Evolutionary conservation across 2,113 vertebrate genomes (phyloP).

Genomic region (Nanorana parkeri): DNA sequence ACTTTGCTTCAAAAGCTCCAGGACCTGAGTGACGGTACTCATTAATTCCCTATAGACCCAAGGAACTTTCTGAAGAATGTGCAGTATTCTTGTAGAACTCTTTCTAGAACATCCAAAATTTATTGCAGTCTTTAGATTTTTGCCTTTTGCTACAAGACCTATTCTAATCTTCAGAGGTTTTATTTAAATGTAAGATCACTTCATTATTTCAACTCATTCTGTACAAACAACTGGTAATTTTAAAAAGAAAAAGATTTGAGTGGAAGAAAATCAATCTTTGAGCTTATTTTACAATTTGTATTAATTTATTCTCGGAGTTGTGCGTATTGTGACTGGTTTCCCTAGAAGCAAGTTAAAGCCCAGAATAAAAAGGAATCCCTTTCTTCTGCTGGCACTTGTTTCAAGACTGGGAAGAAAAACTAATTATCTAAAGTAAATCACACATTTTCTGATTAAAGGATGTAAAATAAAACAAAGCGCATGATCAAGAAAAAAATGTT

Average conservation of each 20-base stretch:
- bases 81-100: not conserved
- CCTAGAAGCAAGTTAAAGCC: not conserved
- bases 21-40: not conserved
- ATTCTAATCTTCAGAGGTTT: not conserved
- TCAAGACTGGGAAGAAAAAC: constrained; percentile 28
- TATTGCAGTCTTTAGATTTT: not conserved
- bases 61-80: constrained; percentile 1
- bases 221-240: not conserved
- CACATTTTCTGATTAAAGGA: constrained; percentile 32
- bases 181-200: no score
- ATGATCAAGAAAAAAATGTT: constrained; percentile 24
- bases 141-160: not conserved
- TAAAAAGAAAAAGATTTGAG: not conserved
- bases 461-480: constrained; percentile 15
- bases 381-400: not conserved
- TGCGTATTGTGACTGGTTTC: not conserved
- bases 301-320: constrained; percentile 10
- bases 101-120: not conserved
- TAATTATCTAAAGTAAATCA: constrained; percentile 37
- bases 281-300: constrained; percentile 3
- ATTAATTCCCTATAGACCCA: not conserved
- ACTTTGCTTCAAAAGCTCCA: not conserved
- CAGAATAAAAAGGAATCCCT: not conserved
- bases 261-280: not conserved
- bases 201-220: not conserved